Conservation (phyloP, 30 jellyfish, hydroid and myxozoan species). For the Aurelia aurita complex sp. Pacific region DNA sequence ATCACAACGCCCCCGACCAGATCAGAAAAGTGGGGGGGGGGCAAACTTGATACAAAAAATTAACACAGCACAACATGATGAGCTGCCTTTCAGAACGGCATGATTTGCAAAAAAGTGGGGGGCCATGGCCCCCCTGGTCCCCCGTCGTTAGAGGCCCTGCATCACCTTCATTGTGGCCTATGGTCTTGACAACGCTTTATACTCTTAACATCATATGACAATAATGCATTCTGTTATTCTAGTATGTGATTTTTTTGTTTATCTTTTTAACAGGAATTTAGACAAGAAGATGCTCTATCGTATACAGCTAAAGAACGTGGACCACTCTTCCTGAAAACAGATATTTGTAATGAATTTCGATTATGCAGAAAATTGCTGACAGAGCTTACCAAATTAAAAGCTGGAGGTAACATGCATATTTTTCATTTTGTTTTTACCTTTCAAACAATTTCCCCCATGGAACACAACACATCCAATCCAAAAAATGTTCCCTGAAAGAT, state of each 20-base stretch:
- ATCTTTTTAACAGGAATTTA: conserved; percentile 41
- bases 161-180: not conserved
- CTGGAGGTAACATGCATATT: not conserved
- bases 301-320: conserved; percentile 71
- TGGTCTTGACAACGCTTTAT: not conserved
- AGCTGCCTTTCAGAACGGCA: too few relatives aligned
- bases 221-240: not conserved
- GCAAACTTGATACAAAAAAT: too few relatives aligned
- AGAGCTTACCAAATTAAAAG: not conserved
- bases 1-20: too few relatives aligned
- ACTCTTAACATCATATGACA: not conserved
- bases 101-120: too few relatives aligned
- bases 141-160: too few relatives aligned
- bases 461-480: too few relatives aligned
- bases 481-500: too few relatives aligned
- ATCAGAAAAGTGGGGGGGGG: too few relatives aligned
- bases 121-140: too few relatives aligned
- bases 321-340: conserved; percentile 71
- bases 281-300: conserved; percentile 34
- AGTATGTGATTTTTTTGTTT: not conserved
- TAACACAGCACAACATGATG: too few relatives aligned
- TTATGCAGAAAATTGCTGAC: conserved; percentile 34
- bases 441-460: too few relatives aligned
- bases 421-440: too few relatives aligned
- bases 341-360: conserved; percentile 82